Base-by-base conservation (phyloP, 2,888 invertebrate genomes). In the Cyclophora punctaria region DNA sequence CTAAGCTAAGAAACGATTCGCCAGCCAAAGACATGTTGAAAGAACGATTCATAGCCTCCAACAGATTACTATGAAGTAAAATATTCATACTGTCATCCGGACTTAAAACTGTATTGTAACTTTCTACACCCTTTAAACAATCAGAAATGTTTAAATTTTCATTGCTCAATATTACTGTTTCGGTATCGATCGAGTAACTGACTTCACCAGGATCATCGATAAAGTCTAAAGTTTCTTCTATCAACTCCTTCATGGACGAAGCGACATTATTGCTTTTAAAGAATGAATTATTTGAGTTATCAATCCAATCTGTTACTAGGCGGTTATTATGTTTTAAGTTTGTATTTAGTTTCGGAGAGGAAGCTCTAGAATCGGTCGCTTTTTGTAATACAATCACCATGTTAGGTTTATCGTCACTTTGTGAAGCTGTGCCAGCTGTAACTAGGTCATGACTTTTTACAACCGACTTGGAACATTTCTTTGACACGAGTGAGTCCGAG, bases 201-300 rank as follows among this genome's bases (percentile, higher is more conserved):
- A 60, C 52, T 40, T 62, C 58, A 45, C 54, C 52, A 35, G 67
- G 50, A 46, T 52, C 57, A 45, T 62, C 56, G 45, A 77, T 67
- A 50, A 66, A 65, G 53, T 74, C 63, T 45, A 82, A 53, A n/a
- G 68, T 64, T 48, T 80, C 75, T 59, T 80, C 80, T 7, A 81
- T 58, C 52, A 82, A 54, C 47, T 65, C 59, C 49, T 63, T 72
- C 62, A 81, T 71, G 41, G 55, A 61, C 48, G 53, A 48, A 37
- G 56, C 48, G 50, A 66, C 56, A 49, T 59, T 57, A 48, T 4
- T 67, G 55, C 50, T 68, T 35, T 57, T 56, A 37, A 49, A 50
- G 33, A 52, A 43, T 45, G 20, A 47, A 49, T 49, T 55, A 51
- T 56, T 56, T 5, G 62, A 52, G 48, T 53, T 57, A 7, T 62